Percentiles rank a stretch among this genome's conserved stretches.
These are phyloP conservation scores for Diaperis boleti DNA, from an alignment of 2,888 invertebrate genomes.

Conservation along the genomic window DNA sequence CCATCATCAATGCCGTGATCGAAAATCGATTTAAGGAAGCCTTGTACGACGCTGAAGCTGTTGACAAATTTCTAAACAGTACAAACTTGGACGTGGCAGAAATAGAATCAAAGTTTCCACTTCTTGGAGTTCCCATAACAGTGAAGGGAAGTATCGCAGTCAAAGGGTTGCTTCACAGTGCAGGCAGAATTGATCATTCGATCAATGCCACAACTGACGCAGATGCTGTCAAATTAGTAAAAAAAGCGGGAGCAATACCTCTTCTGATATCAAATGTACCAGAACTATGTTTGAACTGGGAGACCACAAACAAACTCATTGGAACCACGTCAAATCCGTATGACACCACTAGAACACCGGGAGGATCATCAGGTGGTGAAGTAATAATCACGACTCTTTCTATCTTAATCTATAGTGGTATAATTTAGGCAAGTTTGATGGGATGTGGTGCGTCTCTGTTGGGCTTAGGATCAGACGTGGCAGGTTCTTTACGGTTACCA, in stretches of 20 bases:
- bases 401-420: not conserved
- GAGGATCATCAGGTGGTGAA: slow-evolving; percentile 93
- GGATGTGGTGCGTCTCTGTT: slow-evolving; percentile 84
- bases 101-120: slow-evolving; percentile 76
- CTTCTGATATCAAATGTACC: slow-evolving; percentile 88
- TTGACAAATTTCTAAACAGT: slow-evolving; percentile 76
- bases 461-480: slow-evolving; percentile 90
- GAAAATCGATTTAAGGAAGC: slow-evolving; percentile 83
- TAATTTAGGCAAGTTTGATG: slow-evolving; percentile 74
- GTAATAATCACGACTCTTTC: slow-evolving; percentile 65
- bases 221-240: slow-evolving; percentile 72
- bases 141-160: slow-evolving; percentile 76
- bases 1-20: slow-evolving; percentile 83
- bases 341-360: slow-evolving; percentile 78
- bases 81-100: slow-evolving; percentile 68
- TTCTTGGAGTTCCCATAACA: slow-evolving; percentile 87
- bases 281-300: slow-evolving; percentile 90
- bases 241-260: slow-evolving; percentile 82
- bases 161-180: slow-evolving; percentile 72
- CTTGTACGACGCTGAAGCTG: slow-evolving; percentile 78
- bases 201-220: slow-evolving; percentile 76
- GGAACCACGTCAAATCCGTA: slow-evolving; percentile 89
- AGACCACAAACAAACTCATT: slow-evolving; percentile 82
- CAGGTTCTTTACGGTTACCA: slow-evolving; percentile 89
- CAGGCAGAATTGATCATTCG: slow-evolving; percentile 72